These are phyloP conservation scores for Labrus mixtus DNA, from an alignment of 2,113 vertebrate species.

Conservation along the genomic window DNA sequence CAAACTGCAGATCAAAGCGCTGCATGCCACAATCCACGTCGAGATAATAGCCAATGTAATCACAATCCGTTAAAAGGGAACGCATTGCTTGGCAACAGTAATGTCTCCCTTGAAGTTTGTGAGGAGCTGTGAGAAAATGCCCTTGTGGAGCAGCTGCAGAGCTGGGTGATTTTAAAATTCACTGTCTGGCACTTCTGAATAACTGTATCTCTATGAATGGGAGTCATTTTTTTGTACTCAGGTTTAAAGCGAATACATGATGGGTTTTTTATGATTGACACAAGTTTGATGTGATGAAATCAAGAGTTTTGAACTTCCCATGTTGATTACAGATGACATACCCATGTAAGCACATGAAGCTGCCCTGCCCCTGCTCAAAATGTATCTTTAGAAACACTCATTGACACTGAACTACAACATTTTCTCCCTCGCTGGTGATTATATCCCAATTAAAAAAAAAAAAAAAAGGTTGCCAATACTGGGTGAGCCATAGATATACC, in stretches of 20 bases:
- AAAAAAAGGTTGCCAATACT: no score
- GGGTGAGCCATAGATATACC: no score
- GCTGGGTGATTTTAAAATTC: background rate
- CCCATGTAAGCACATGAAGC: no score
- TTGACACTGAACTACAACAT: no score
- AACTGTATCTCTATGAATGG: background rate
- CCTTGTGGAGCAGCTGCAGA: background rate
- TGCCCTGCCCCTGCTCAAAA: no score
- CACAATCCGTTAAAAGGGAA: slow-evolving; percentile 26
- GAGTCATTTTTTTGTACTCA: background rate
- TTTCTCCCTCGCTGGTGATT: no score
- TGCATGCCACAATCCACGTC: slow-evolving; percentile 20
- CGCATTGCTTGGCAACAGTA: slow-evolving; percentile 40
- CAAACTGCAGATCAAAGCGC: slow-evolving; percentile 45
- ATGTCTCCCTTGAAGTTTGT: slow-evolving; percentile 45
- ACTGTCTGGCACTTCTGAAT: slow-evolving; percentile 13
- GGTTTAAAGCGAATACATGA: background rate
- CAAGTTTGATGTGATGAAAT: no score
- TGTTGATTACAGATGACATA: no score
- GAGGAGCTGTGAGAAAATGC: slow-evolving; percentile 31
- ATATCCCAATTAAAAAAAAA: no score
- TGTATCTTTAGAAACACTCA: no score
- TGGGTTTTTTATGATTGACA: background rate
- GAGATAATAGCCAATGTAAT: slow-evolving; percentile 31
- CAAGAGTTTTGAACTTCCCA: no score